phyloP scores from a whole-genome alignment of 2,888 invertebrate genomes.

The Lathronympha strigana region DNA sequence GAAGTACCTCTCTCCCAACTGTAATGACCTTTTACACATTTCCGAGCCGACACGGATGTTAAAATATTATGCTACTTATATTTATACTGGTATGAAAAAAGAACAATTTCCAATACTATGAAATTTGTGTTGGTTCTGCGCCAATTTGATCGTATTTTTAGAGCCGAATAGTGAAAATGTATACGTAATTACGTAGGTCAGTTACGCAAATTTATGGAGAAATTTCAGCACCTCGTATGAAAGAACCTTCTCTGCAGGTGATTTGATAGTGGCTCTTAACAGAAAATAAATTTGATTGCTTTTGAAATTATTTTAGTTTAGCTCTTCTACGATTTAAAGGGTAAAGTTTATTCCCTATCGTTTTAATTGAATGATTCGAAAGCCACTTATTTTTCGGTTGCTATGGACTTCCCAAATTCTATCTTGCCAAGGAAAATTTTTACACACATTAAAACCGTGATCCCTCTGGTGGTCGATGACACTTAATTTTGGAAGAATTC shows the following conservation, averaged over 20 bases:
- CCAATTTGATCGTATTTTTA: slow-evolving; percentile 21
- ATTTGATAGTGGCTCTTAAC: no score
- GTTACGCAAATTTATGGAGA: no score
- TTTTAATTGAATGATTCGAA: neutral
- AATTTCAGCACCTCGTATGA: no score
- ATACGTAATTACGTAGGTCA: slow-evolving; percentile 16
- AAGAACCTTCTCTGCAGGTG: no score
- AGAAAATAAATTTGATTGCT: no score
- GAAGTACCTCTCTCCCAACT: slow-evolving; percentile 1
- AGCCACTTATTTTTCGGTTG: neutral
- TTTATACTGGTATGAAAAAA: slow-evolving; percentile 16
- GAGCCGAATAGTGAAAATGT: slow-evolving; percentile 4
- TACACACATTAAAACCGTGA: neutral
- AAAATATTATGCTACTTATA: neutral
- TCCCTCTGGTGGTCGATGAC: slow-evolving; percentile 45
- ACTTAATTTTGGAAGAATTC: slow-evolving; percentile 46
- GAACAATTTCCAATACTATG: slow-evolving; percentile 2
- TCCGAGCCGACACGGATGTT: slow-evolving; percentile 22
- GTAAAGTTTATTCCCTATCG: no score
- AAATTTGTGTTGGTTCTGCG: slow-evolving; percentile 21
- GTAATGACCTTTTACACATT: slow-evolving; percentile 10
- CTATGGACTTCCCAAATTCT: neutral
- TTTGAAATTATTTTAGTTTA: no score
- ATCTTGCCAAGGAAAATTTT: neutral
- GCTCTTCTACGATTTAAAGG: no score